Evolutionary conservation across 2,797 vertebrate species (phyloP).

Genomic region (Macropodus opercularis): DNA sequence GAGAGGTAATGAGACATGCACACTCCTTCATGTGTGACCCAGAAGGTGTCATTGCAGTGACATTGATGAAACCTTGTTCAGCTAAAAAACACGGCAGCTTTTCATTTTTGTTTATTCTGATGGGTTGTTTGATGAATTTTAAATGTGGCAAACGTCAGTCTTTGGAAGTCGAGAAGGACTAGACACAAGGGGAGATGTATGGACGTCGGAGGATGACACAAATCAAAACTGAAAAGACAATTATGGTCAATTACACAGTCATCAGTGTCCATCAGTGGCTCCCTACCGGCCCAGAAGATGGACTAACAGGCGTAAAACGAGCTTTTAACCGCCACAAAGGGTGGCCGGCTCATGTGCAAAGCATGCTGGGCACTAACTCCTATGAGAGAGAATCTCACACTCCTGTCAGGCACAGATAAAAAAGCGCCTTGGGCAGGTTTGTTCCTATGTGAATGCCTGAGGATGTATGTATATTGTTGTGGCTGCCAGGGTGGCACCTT

Average conservation of each 20-base stretch:
- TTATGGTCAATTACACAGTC: slow-evolving; percentile 99
- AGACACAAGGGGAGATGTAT: slow-evolving; percentile 63
- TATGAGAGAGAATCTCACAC: slow-evolving; percentile 73
- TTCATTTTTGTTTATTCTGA: slow-evolving; percentile 73
- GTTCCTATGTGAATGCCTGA: slow-evolving; percentile 54
- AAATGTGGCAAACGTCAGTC: slow-evolving; percentile 70
- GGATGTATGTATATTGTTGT: slow-evolving; percentile 57
- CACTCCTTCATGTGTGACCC: slow-evolving; percentile 32
- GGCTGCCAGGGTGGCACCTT: slow-evolving; percentile 38
- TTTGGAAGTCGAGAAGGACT: slow-evolving; percentile 38
- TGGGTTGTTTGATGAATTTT: slow-evolving; percentile 66
- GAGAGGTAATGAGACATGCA: slow-evolving; percentile 35
- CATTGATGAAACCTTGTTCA: slow-evolving; percentile 71
- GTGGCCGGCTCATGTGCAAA: slow-evolving; percentile 71
- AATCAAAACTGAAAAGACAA: slow-evolving; percentile 99
- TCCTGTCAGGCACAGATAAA: slow-evolving; percentile 77
- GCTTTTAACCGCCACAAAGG: slow-evolving; percentile 98
- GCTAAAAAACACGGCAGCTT: slow-evolving; percentile 63
- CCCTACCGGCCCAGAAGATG: slow-evolving; percentile 86
- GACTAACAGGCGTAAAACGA: slow-evolving; percentile 99
- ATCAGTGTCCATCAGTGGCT: slow-evolving; percentile 92
- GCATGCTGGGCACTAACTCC: slow-evolving; percentile 80
- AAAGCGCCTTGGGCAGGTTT: slow-evolving; percentile 67
- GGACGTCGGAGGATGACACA: slow-evolving; percentile 88
- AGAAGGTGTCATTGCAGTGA: slow-evolving; percentile 48